Base-by-base conservation (phyloP, 2,113 vertebrate species). In the Chaenocephalus aceratus region DNA sequence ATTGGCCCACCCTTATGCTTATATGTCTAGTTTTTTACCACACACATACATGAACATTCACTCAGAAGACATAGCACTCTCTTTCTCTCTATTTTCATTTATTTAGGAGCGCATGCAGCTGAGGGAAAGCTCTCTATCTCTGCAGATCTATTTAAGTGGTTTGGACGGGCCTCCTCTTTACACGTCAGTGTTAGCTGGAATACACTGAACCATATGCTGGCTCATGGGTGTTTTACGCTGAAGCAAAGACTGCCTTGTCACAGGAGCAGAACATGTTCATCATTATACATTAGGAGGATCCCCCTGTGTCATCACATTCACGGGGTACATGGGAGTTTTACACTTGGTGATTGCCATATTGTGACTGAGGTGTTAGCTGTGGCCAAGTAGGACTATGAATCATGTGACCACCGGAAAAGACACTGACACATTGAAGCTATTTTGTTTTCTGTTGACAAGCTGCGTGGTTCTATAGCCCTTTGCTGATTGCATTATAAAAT, bases 161-260 rank as follows among this genome's bases (percentile, higher is more conserved):
- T 88, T 90, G 81, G 87, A 86, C 68, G 56, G 68, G 72, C 83
- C 76, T 88, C 77, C 84, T 85, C 83, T 87, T 90, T 84, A 90
- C 94, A 90, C 69, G 89, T 93, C 93, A 94, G 79, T 91, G 92
- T 94, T 84, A 63, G 30, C 75, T 34, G 71, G 67, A 88, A 92
- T 94, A 86, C 88, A 63, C 87, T 52, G 56, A 89, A 91, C 89
- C 90, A 94, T 94, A 93, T 93, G 92, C 93, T 74, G 84, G 75
- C 86, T 86, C 72, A 61, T 66, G 90, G 86, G 80, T 75, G 77
- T 77, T 79, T 71, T 77, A 66, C 58, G 71, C 75, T 45, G 82
- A 85, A 85, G 71, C 70, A 77, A 69, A 75, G 70, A 84, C 82
- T 69, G 82, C 76, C 77, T 79, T 82, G 86, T 90, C 91, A 92